Conservation (phyloP, 2,797 vertebrate genomes). For the Tamandua tetradactyla region DNA sequence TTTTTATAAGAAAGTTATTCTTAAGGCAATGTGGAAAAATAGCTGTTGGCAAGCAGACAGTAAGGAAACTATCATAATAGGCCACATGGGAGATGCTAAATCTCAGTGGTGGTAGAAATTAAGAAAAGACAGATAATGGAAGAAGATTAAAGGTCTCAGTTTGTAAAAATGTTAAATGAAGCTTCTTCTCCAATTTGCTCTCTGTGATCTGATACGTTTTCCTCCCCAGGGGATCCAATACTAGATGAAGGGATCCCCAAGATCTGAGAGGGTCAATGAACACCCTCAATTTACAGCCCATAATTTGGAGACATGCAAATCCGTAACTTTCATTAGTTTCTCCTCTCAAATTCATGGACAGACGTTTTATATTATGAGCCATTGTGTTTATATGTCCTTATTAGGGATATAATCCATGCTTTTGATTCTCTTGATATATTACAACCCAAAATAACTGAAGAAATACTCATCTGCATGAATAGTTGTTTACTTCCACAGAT, state of each 20-base stretch:
- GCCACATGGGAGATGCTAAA: not conserved
- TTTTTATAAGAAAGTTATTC: not conserved
- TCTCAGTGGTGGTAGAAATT: not conserved
- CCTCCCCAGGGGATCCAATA: not conserved
- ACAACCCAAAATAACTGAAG: not conserved
- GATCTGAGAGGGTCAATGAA: not conserved
- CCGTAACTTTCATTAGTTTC: not conserved
- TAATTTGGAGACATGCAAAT: not conserved
- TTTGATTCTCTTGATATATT: not conserved
- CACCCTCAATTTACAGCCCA: not conserved
- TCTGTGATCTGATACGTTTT: not conserved
- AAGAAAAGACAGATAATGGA: not conserved
- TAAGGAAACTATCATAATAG: not conserved
- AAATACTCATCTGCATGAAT: not conserved
- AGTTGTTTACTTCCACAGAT: not conserved
- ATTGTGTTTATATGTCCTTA: not conserved
- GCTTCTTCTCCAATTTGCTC: not conserved
- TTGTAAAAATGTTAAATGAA: not conserved
- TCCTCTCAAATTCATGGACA: not conserved
- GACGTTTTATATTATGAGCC: not conserved
- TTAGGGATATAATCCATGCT: not conserved
- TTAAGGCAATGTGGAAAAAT: not conserved
- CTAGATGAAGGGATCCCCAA: not conserved
- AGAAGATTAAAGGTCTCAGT: not conserved
- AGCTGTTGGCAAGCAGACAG: not conserved